Evolutionary conservation across 2,888 invertebrate species (phyloP).

Genomic region (Drosophila villosipedis): DNA sequence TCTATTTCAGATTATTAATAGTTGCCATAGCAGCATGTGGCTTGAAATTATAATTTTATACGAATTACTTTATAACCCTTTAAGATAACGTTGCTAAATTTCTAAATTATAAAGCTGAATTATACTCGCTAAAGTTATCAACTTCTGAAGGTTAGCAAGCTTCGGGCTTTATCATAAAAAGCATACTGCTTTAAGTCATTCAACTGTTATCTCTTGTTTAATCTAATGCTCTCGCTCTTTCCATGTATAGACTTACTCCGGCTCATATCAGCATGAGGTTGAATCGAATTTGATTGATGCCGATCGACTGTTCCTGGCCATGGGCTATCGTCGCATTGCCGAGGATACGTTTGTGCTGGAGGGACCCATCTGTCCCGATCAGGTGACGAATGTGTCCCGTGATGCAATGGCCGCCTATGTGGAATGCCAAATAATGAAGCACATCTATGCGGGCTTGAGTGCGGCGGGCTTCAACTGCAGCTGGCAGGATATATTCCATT

Average conservation of each 20-base stretch:
- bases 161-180: not conserved
- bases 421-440: slow-evolving; percentile 93
- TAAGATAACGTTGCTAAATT: not conserved
- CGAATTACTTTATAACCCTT: not conserved
- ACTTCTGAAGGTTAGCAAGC: not conserved
- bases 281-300: slow-evolving; percentile 92
- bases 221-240: not conserved
- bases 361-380: slow-evolving; percentile 93
- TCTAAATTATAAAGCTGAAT: not conserved
- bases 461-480: slow-evolving; percentile 86
- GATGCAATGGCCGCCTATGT: slow-evolving; percentile 94
- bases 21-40: not conserved
- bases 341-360: slow-evolving; percentile 87
- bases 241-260: slow-evolving; percentile 90
- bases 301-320: slow-evolving; percentile 91
- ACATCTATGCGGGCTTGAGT: slow-evolving; percentile 90
- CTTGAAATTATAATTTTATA: not conserved
- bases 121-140: not conserved
- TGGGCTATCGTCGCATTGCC: slow-evolving; percentile 91
- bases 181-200: not conserved
- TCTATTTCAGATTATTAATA: not conserved
- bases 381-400: slow-evolving; percentile 91
- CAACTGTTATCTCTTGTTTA: not conserved
- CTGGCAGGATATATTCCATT: slow-evolving; percentile 89
- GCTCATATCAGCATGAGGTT: slow-evolving; percentile 95